These are phyloP conservation scores for Bombus impatiens DNA, from an alignment of 1,140 invertebrate genomes.

Conservation along the genomic window DNA sequence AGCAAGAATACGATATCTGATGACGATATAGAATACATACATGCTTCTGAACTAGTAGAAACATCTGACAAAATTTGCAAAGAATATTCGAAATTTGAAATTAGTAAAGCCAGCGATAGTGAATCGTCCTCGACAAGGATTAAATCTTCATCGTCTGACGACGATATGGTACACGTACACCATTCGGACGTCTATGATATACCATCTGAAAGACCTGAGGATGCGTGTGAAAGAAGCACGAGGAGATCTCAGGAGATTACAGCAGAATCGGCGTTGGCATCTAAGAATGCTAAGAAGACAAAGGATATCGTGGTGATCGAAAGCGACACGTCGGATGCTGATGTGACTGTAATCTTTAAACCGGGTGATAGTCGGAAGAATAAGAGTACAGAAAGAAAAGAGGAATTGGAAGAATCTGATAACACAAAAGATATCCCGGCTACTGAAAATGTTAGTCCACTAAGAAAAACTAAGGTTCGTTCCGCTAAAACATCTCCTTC, in stretches of 20 bases:
- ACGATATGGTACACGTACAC: constrained; percentile 76
- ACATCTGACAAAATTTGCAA: neutral
- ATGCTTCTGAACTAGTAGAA: constrained; percentile 68
- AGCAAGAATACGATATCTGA: constrained; percentile 78
- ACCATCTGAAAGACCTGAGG: neutral
- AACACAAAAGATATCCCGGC: neutral
- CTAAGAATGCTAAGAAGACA: constrained; percentile 48
- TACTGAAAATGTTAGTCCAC: constrained; percentile 54
- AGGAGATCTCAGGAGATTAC: constrained; percentile 30
- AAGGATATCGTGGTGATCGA: constrained; percentile 71
- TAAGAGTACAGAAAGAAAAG: constrained; percentile 21
- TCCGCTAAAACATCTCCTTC: constrained; percentile 21
- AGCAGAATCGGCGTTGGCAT: neutral
- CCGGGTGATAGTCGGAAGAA: constrained; percentile 43
- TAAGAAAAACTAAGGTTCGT: constrained; percentile 60
- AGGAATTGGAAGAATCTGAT: constrained; percentile 30
- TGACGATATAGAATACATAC: constrained; percentile 79
- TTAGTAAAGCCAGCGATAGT: constrained; percentile 9
- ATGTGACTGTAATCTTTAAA: constrained; percentile 69
- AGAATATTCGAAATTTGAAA: neutral
- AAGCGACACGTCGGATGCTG: constrained; percentile 42
- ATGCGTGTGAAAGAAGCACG: neutral
- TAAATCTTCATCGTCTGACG: constrained; percentile 68
- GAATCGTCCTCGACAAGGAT: neutral
- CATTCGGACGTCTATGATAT: constrained; percentile 61